Percentiles rank a stretch among this genome's conserved stretches.
Conservation (phyloP, 2,113 vertebrate genomes). For the Misgurnus mizolepis region DNA sequence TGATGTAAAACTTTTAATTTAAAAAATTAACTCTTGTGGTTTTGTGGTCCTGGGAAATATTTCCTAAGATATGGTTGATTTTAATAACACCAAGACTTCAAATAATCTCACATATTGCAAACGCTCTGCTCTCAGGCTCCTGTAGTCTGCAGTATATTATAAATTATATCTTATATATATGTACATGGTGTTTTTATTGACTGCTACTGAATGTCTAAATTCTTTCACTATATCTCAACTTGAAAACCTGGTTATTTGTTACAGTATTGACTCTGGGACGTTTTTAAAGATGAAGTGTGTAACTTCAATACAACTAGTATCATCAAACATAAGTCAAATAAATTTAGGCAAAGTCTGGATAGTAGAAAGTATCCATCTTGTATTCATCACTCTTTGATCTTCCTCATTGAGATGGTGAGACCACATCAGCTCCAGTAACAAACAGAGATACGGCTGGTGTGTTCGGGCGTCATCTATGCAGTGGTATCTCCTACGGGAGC, state of each 20-base stretch:
- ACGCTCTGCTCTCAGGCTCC: not conserved
- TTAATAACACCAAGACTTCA: no score
- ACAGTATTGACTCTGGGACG: not conserved
- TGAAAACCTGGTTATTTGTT: not conserved
- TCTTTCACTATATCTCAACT: not conserved
- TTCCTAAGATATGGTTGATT: no score
- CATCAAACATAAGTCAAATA: no score
- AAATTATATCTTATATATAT: not conserved
- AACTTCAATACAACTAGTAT: no score
- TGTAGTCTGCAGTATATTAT: not conserved
- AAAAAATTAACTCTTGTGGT: no score
- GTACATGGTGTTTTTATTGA: not conserved
- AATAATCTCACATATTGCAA: no score
- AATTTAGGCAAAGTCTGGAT: no score
- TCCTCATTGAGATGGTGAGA: slow-evolving; percentile 20
- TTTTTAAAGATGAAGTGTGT: no score
- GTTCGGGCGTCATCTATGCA: not conserved
- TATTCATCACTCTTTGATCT: not conserved
- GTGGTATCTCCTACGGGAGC: slow-evolving; percentile 28
- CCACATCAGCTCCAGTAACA: slow-evolving; percentile 21
- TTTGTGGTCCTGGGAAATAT: no score
- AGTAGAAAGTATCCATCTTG: no score
- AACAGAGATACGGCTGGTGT: slow-evolving; percentile 20
- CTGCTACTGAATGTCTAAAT: not conserved
- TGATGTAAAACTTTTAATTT: no score